A percentile compares a stretch with the other conserved stretches of the same genome.
Evolutionary conservation across 2,797 vertebrate species (phyloP).

Genomic region (Lophotriccus pileatus): DNA sequence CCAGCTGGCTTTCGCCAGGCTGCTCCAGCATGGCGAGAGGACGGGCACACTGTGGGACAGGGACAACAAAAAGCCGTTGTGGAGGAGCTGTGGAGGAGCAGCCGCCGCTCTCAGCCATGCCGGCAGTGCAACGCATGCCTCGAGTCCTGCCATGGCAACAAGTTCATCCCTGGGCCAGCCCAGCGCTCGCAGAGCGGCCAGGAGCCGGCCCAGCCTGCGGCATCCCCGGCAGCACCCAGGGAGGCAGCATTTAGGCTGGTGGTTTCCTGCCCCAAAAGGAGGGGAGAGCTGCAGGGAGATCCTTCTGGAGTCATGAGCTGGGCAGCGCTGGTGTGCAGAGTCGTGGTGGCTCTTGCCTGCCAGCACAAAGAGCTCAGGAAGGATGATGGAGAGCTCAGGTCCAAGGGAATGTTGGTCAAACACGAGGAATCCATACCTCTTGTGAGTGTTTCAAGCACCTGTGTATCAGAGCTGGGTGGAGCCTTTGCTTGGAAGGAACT

Average conservation of each 20-base stretch:
- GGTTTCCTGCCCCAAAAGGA: not conserved
- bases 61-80: conserved; percentile 9
- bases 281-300: not conserved
- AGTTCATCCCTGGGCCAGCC: conserved; percentile 54
- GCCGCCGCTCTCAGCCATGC: not conserved
- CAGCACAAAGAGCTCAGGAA: not conserved
- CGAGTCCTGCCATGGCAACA: conserved; percentile 61
- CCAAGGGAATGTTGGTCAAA: not conserved
- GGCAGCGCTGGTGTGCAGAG: fast-evolving
- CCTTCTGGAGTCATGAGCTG: not conserved
- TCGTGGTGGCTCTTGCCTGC: not conserved
- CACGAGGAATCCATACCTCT: not conserved
- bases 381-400: not conserved
- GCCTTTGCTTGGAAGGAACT: not conserved
- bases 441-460: not conserved
- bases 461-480: not conserved
- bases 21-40: not conserved
- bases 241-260: not conserved
- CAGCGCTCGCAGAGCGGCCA: not conserved
- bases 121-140: not conserved
- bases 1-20: conserved; percentile 14
- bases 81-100: conserved; percentile 4
- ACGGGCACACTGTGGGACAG: not conserved
- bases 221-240: not conserved
- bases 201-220: not conserved